Percentiles rank a stretch among this genome's conserved stretches.
Evolutionary conservation across 2,888 invertebrate genomes (phyloP).

Genomic region (Stratiomys singularior): DNA sequence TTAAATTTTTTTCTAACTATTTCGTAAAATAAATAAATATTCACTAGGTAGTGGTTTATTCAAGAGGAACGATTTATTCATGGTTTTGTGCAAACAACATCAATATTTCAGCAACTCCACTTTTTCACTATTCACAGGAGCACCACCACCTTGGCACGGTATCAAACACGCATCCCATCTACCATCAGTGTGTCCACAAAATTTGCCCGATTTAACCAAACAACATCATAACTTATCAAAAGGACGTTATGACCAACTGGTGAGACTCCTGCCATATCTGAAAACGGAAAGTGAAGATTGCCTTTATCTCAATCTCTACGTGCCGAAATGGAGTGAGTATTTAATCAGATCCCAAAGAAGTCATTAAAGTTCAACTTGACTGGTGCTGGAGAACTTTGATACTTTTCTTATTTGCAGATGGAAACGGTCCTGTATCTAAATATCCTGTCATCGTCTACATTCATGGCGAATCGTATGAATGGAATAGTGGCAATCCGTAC

Average conservation of each 20-base stretch:
- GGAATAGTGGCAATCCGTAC: conserved; percentile 97
- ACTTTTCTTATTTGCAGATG: conserved; percentile 52
- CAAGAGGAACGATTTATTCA: too few relatives aligned
- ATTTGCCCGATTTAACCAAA: conserved; percentile 74
- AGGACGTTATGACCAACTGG: conserved; percentile 77
- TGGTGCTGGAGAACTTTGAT: background rate
- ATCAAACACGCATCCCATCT: conserved; percentile 75
- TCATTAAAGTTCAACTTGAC: background rate
- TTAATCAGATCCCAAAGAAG: background rate
- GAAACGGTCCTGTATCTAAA: conserved; percentile 67
- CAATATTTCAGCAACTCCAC: too few relatives aligned
- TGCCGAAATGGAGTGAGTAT: conserved; percentile 79
- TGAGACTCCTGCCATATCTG: conserved; percentile 76
- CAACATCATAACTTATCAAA: conserved; percentile 71
- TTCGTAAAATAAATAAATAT: background rate
- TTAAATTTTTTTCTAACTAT: too few relatives aligned
- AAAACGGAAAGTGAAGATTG: conserved; percentile 85
- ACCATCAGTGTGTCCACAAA: conserved; percentile 88
- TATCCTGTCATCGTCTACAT: conserved; percentile 91
- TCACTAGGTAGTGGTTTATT: too few relatives aligned
- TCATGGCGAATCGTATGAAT: conserved; percentile 95
- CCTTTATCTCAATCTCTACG: conserved; percentile 90
- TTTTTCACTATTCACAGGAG: conserved; percentile 67
- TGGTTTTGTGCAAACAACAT: too few relatives aligned
- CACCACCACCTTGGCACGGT: conserved; percentile 83